These are phyloP conservation scores for Vidua chalybeata DNA, from an alignment of 2,113 vertebrate genomes.

Conservation along the genomic window DNA sequence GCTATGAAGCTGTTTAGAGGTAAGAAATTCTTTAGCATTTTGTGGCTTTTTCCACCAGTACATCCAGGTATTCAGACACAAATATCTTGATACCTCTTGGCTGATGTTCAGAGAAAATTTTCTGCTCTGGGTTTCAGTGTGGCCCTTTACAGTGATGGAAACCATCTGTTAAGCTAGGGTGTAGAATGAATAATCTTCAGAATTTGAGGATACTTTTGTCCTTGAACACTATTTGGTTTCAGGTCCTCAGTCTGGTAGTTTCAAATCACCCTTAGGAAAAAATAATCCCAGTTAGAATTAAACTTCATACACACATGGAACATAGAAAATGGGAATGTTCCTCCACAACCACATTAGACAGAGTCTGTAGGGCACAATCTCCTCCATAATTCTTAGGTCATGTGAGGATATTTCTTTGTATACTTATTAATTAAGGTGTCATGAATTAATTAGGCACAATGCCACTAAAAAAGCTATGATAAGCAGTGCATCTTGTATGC, in stretches of 20 bases:
- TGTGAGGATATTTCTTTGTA: conserved; percentile 34
- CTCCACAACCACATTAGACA: neutral
- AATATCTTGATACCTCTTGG: neutral
- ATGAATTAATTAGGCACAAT: conserved; percentile 49
- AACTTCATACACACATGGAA: neutral
- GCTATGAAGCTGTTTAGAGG: neutral
- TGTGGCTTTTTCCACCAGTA: neutral
- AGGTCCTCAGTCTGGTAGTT: neutral
- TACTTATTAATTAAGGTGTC: conserved; percentile 42
- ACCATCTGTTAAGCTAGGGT: neutral
- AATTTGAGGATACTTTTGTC: neutral
- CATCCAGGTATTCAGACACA: neutral
- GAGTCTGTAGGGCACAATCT: conserved; percentile 5
- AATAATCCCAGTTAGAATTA: neutral
- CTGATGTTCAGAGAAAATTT: neutral
- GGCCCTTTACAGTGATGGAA: neutral
- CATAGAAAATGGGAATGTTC: neutral
- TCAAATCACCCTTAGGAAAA: neutral
- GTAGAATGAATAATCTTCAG: neutral
- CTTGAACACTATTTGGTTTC: neutral
- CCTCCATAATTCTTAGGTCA: neutral
- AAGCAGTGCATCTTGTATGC: conserved; percentile 23
- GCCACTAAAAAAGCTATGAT: conserved; percentile 40
- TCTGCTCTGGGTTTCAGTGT: neutral
- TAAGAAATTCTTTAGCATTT: neutral